Base-by-base conservation (phyloP, 23 tunicate genomes). In the Ciona savignyi region DNA sequence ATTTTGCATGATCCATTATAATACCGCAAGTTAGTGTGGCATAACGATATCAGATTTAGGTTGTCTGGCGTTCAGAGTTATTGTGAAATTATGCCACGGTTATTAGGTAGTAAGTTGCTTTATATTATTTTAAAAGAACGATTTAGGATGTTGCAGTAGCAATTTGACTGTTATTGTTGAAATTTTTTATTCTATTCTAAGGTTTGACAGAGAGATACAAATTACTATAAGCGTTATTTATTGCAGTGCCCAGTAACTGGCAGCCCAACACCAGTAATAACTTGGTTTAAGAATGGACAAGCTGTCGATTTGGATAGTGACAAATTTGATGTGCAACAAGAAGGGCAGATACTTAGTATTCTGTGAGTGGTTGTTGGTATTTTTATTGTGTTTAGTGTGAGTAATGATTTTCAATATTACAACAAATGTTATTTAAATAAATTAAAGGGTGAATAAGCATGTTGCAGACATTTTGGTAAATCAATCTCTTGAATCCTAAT, bases 271-370 rank as follows among this genome's bases (percentile, higher is more conserved):
- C 95, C 99, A 28, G 76, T 74, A 34, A 89, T 95, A 4, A 83
- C 87, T 4, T 95, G 99, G 99, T 83, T 85, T 63, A 83, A 76
- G 76, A 89, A 95, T 33, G 99, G 93, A 35, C 42, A 66, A n/a
- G 35, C 81, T 48, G 22, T 94, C 4, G 79, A 86, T 42, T n/a
- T 71, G 11, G 63, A 56, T 60, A 65, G 66, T 34, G 73, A 29
- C 25, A 85, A 67, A 70, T 91, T 77, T 60, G 70, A 74, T 21
- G 62, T 83, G 19, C 72, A 66, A 35, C 75, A 64, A 23, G 83
- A 80, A 4, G 86, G 83, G 23, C 86, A 85, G 71, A 29, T 73
- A 28, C 70, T 91, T 4, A 80, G 80, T 23, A 82, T 91, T 2
- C 31, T 32, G 97, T 91, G 70, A 85, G 80, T 65, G 2, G 4